These are phyloP conservation scores for Magallana ariakensis DNA, from an alignment of 1,140 invertebrate genomes.

Conservation along the genomic window DNA sequence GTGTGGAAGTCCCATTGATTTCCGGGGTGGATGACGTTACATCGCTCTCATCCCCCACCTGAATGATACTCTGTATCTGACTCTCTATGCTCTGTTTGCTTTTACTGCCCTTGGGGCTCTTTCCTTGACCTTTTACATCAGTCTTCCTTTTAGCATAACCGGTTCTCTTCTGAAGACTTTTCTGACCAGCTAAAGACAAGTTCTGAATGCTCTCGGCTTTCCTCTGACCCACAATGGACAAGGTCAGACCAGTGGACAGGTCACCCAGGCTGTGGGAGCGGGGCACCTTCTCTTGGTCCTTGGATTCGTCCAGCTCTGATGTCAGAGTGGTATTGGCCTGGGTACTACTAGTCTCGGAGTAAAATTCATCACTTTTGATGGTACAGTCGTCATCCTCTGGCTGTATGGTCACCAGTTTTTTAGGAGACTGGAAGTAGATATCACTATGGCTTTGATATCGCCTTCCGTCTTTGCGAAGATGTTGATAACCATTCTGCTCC, in stretches of 20 bases:
- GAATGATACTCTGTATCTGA: conserved; percentile 20
- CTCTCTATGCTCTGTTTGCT: conserved; percentile 12
- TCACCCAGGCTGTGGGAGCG: conserved; percentile 52
- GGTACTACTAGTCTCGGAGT: conserved; percentile 10
- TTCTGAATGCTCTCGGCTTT: conserved; percentile 53
- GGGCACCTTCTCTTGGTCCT: conserved; percentile 45
- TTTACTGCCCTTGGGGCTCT: background rate
- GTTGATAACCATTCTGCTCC: conserved; percentile 50
- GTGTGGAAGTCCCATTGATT: background rate
- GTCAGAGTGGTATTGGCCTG: conserved; percentile 9
- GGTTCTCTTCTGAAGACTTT: background rate
- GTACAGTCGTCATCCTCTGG: conserved; percentile 41
- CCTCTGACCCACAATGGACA: conserved; percentile 55
- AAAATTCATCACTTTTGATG: conserved; percentile 58
- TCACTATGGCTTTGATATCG: conserved; percentile 56
- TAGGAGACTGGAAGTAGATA: conserved; percentile 47
- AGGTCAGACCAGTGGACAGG: conserved; percentile 53
- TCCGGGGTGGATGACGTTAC: conserved; percentile 12
- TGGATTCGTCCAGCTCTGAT: conserved; percentile 3
- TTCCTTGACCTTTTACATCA: background rate
- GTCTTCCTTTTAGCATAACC: conserved; percentile 11
- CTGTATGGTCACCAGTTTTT: conserved; percentile 34
- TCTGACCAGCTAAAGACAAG: conserved; percentile 30
- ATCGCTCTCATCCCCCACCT: background rate
- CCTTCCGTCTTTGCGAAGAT: conserved; percentile 41